phyloP scores from a whole-genome alignment of 2,797 vertebrate species.

The Aythya fuligula region DNA sequence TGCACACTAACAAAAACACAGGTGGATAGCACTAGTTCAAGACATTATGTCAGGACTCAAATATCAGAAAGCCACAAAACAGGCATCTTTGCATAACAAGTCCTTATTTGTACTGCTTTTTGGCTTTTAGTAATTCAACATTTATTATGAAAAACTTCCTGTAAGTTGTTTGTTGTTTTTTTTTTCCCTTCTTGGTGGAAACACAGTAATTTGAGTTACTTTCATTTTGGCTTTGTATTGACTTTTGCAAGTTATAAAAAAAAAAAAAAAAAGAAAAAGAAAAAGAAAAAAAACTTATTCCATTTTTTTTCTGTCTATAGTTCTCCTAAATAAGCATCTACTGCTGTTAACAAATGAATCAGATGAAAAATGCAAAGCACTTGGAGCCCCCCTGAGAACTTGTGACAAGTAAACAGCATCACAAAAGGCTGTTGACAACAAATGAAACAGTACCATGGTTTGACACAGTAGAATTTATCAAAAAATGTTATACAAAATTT shows the following conservation, averaged over 20 bases:
- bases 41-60: neutral
- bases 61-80: neutral
- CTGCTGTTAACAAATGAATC: neutral
- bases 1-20: neutral
- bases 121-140: neutral
- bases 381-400: neutral
- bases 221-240: neutral
- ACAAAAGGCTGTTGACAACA: neutral
- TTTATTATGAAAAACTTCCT: neutral
- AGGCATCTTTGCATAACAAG: neutral
- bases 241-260: neutral
- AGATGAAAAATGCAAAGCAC: neutral
- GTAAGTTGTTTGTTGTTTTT: no score
- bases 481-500: neutral
- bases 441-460: neutral
- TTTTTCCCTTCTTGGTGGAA: neutral
- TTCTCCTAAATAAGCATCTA: neutral
- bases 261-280: neutral
- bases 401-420: neutral
- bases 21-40: neutral
- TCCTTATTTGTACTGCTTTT: neutral
- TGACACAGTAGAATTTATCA: neutral
- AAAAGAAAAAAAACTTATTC: neutral
- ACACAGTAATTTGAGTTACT: rapidly evolving
- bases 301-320: neutral